Conservation (phyloP, 2,888 invertebrate species). For the Leptinotarsa peninsularis region DNA sequence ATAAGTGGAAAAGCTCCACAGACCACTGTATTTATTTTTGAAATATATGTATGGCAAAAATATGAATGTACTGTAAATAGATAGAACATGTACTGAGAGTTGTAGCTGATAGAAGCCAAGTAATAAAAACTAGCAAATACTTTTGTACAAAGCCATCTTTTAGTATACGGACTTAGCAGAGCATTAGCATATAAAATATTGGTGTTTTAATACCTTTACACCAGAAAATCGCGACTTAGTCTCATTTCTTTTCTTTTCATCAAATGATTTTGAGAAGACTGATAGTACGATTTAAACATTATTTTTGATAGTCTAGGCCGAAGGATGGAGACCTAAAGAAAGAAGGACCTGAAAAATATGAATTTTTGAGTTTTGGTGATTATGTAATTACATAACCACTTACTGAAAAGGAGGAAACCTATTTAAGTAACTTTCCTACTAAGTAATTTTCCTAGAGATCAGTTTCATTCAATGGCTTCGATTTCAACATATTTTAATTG, state of each 20-base stretch:
- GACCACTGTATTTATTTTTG: conserved; percentile 1
- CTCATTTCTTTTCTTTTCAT: conserved; percentile 46
- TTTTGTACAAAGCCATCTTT: conserved; percentile 59
- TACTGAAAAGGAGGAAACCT: no score
- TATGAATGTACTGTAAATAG: conserved; percentile 26
- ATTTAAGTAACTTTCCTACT: no score
- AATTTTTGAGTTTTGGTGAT: not conserved
- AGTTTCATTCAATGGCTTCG: no score
- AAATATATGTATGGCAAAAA: conserved; percentile 14
- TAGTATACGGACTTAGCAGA: conserved; percentile 56
- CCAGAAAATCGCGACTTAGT: conserved; percentile 50
- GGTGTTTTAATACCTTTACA: conserved; percentile 58
- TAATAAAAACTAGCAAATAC: conserved; percentile 51
- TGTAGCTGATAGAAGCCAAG: conserved; percentile 50
- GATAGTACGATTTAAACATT: conserved; percentile 48
- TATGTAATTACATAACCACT: not conserved
- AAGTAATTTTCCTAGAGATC: no score
- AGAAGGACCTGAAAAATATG: not conserved
- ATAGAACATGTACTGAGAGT: conserved; percentile 52
- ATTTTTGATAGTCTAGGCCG: conserved; percentile 29
- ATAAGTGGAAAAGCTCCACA: conserved; percentile 2
- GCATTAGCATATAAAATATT: conserved; percentile 47
- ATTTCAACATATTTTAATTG: no score
- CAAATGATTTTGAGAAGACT: conserved; percentile 56
- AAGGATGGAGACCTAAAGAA: conserved; percentile 4